Conservation (phyloP, 2,888 invertebrate genomes). For the Cartodere bifasciata region DNA sequence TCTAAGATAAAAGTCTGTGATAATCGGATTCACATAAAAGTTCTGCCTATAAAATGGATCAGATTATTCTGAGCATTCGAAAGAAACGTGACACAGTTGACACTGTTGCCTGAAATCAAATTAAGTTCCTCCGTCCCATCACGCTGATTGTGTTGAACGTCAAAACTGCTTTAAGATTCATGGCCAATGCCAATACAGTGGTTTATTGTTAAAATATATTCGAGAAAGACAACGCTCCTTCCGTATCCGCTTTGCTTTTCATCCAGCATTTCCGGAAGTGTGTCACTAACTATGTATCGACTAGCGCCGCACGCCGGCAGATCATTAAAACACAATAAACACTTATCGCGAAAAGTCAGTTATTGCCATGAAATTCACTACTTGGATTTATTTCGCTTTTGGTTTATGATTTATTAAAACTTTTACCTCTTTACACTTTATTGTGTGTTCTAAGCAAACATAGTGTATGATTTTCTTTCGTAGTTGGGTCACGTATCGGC, state of each 20-base stretch:
- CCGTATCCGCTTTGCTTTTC: constrained; percentile 25
- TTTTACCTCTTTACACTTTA: too few relatives aligned
- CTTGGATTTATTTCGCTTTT: constrained; percentile 10
- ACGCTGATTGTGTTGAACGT: too few relatives aligned
- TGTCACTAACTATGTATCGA: constrained; percentile 25
- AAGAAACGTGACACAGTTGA: too few relatives aligned
- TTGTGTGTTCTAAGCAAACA: too few relatives aligned
- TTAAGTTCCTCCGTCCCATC: too few relatives aligned
- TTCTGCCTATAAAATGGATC: too few relatives aligned
- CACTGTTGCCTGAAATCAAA: too few relatives aligned
- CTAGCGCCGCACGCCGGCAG: constrained; percentile 23
- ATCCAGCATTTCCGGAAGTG: constrained; percentile 26
- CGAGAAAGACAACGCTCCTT: too few relatives aligned
- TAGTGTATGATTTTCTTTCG: constrained; percentile 4
- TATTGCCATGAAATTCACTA: constrained; percentile 25
- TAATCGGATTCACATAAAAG: too few relatives aligned
- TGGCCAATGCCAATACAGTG: constrained; percentile 15
- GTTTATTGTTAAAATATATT: constrained; percentile 19
- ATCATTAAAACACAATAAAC: constrained; percentile 32
- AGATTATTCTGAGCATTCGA: too few relatives aligned
- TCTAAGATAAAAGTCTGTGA: too few relatives aligned
- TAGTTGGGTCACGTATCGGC: constrained; percentile 6
- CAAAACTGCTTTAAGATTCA: too few relatives aligned
- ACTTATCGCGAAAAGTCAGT: constrained; percentile 30
- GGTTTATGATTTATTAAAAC: constrained; percentile 11